These are phyloP conservation scores for Macquaria australasica DNA, from an alignment of 2,113 vertebrate genomes.

Conservation along the genomic window DNA sequence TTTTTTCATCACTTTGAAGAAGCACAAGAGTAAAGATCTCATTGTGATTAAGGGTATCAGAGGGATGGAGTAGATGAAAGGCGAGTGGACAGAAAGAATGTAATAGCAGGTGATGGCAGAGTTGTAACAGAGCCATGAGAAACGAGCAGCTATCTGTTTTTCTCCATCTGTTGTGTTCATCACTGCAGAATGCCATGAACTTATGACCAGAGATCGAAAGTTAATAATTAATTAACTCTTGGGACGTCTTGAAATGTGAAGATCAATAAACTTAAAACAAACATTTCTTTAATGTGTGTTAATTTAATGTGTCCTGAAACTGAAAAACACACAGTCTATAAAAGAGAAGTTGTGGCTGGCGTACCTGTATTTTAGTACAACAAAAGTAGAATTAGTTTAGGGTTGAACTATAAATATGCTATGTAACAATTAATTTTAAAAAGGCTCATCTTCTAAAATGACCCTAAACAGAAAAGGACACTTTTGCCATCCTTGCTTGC, in stretches of 20 bases:
- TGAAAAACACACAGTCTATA: background rate
- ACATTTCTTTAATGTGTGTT: background rate
- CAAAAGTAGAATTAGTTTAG: background rate
- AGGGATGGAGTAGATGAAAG: slow-evolving; percentile 24
- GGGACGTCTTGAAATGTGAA: background rate
- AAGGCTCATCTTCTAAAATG: background rate
- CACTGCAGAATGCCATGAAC: background rate
- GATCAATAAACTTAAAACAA: background rate
- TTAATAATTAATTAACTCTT: background rate
- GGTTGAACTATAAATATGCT: background rate
- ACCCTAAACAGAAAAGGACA: background rate
- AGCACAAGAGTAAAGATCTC: slow-evolving; percentile 37
- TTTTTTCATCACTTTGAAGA: slow-evolving; percentile 43
- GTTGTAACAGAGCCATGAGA: slow-evolving; percentile 17
- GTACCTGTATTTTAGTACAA: background rate
- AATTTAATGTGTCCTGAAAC: background rate
- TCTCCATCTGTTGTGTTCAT: background rate
- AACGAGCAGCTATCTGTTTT: slow-evolving; percentile 10
- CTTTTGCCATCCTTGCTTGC: background rate
- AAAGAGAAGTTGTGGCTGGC: background rate
- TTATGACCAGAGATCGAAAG: slow-evolving; percentile 4
- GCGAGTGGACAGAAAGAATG: background rate
- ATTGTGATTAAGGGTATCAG: slow-evolving; percentile 51
- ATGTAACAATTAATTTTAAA: background rate
- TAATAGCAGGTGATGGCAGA: slow-evolving; percentile 21